Evolutionary conservation across 2,797 vertebrate genomes (phyloP), one percentile per base, ranked within the genome.

Genomic region (Nannoperca australis): DNA sequence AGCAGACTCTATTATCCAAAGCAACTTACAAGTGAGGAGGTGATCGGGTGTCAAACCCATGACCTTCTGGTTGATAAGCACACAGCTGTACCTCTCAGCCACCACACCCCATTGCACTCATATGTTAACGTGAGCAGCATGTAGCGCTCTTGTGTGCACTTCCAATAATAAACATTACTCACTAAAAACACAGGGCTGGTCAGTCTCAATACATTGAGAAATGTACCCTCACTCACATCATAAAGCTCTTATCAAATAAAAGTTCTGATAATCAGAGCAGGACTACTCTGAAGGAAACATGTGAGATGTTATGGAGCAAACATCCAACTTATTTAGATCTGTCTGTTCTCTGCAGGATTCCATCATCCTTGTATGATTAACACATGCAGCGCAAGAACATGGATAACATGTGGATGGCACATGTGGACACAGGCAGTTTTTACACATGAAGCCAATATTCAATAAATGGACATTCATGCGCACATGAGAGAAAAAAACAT

Each of bases 291-390:
- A 32, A 18, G n/a, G 36, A 50, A 75, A 69, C 20, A 12, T 13
- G 11, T 10, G 22, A 36, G 44, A 53, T 50, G 38, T 24, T 69
- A 64, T 45, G 7, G 14, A 50, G 32, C 55, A 73, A 75, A 72
- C 47, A 56, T 30, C 18, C 22, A 34, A 64, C 69, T 61, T 32
- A 77, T 67, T 71, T 51, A 49, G 24, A 55, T 66, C 34, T 22
- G 15, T 44, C 20, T 12, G 40, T 30, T 61, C 40, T 30, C 32
- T 4, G 18, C 27, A 42, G 50, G 27, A 49, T 70, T 51, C 56
- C 61, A 40, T 50, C 34, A 22, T 18, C 68, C 22, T 53, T 0
- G 0, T 34, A 36, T 62, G 32, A 63, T 34, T 14, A 58, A 36
- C 5, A 32, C 47, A 42, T n/a, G 12, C 7, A 24, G 53, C 18